A percentile compares a stretch with the other conserved stretches of the same genome.
Evolutionary conservation across 2,797 vertebrate genomes (phyloP).

Genomic region (Cuculus canorus): DNA sequence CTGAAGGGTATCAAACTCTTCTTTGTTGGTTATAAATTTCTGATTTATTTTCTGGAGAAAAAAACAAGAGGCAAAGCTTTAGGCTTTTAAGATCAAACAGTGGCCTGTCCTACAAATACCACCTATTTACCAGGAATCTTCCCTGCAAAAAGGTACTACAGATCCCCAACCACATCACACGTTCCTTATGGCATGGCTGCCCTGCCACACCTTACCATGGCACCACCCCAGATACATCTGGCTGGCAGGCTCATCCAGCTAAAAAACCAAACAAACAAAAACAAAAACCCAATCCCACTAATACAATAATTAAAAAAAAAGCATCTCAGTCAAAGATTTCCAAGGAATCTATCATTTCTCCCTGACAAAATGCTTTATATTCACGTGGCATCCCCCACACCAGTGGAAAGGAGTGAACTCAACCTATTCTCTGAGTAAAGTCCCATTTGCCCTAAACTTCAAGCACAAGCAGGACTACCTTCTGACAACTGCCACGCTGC

Average conservation of each 20-base stretch:
- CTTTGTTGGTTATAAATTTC: slow-evolving; percentile 91
- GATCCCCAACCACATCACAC: neutral
- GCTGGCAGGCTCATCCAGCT: neutral
- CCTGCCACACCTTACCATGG: neutral
- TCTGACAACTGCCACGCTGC: neutral
- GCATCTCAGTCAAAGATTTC: neutral
- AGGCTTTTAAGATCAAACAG: neutral
- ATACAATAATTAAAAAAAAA: neutral
- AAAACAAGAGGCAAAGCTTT: neutral
- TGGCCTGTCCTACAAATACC: neutral
- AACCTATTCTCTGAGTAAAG: neutral
- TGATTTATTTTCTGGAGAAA: slow-evolving; percentile 91
- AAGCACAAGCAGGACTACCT: neutral
- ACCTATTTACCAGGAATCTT: neutral
- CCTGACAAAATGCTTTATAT: neutral
- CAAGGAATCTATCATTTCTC: neutral
- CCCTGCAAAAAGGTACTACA: neutral
- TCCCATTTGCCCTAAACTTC: neutral
- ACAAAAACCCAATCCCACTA: no score
- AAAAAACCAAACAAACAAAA: neutral
- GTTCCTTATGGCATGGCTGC: rapidly evolving
- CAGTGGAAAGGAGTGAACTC: neutral
- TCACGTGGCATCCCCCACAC: neutral
- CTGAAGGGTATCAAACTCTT: slow-evolving; percentile 91
- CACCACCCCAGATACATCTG: neutral